A percentile compares a stretch with the other conserved stretches of the same genome.
These are phyloP conservation scores for Candoia aspera DNA, from an alignment of 2,113 vertebrate genomes.

Conservation along the genomic window DNA sequence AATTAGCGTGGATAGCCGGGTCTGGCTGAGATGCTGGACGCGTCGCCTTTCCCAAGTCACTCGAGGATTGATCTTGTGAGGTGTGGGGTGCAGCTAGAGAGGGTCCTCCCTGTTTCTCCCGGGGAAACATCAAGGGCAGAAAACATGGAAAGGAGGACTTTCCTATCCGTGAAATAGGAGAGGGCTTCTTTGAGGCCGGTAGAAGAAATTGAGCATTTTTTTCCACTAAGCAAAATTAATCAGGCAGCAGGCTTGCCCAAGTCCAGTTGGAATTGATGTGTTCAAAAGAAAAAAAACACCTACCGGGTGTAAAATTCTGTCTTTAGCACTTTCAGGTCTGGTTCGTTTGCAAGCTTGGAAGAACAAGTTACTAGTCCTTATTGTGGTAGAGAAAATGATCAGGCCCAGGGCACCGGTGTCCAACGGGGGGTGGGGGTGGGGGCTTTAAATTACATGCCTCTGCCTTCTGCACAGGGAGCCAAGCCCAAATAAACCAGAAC, in stretches of 20 bases:
- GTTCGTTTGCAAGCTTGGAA: not conserved
- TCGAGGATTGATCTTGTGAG: not conserved
- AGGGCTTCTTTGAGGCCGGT: not conserved
- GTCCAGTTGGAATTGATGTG: not conserved
- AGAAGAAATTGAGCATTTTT: not conserved
- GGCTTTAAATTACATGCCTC: not conserved
- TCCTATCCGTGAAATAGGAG: rapidly evolving
- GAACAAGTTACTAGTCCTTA: not conserved
- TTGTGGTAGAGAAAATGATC: not conserved
- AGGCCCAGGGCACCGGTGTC: no score
- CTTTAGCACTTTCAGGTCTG: not conserved
- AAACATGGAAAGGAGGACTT: not conserved
- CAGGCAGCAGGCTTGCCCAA: not conserved
- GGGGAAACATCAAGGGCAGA: no score
- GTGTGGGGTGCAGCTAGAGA: not conserved
- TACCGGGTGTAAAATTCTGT: not conserved
- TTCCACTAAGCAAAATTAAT: not conserved
- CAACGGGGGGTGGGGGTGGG: not conserved
- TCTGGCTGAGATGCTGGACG: not conserved
- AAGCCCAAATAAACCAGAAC: no score
- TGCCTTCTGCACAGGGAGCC: no score
- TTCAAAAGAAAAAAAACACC: no score
- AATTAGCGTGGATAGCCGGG: slow-evolving; percentile 18
- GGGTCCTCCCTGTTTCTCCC: not conserved
- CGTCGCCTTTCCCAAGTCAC: no score